Evolutionary conservation across 1,140 invertebrate species (phyloP).

Genomic region (Ceratoteleas bidentatus): DNA sequence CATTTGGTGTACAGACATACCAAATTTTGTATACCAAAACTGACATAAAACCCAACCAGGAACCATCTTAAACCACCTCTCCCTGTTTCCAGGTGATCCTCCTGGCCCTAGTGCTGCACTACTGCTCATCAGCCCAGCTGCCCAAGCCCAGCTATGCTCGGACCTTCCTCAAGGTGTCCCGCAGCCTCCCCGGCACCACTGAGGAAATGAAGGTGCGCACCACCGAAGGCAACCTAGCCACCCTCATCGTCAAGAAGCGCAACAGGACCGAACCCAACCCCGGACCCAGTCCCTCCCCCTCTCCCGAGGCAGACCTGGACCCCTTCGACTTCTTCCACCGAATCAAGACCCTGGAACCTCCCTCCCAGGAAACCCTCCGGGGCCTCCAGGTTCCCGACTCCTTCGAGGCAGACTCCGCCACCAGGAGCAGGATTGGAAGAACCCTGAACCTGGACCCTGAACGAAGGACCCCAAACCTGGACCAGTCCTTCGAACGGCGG

Average conservation of each 20-base stretch:
- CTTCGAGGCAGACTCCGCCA: neutral
- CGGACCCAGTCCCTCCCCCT: too few relatives aligned
- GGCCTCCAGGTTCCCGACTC: neutral
- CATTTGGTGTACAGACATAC: too few relatives aligned
- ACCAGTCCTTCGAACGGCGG: neutral
- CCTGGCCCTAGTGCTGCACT: conserved; percentile 22
- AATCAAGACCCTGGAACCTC: too few relatives aligned
- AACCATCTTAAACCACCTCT: too few relatives aligned
- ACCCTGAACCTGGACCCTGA: neutral
- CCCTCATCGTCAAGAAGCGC: conserved; percentile 88
- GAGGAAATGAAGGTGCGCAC: conserved; percentile 89
- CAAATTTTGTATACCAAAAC: too few relatives aligned
- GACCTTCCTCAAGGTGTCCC: conserved; percentile 88
- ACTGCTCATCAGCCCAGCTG: conserved; percentile 56
- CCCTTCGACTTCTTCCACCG: too few relatives aligned
- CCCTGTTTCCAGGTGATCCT: conserved; percentile 66
- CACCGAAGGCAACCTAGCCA: conserved; percentile 87
- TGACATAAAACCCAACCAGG: too few relatives aligned
- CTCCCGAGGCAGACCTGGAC: too few relatives aligned
- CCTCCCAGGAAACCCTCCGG: neutral
- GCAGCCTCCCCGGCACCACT: conserved; percentile 87
- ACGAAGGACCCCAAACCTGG: too few relatives aligned
- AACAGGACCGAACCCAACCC: conserved; percentile 79
- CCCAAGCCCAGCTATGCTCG: conserved; percentile 83
- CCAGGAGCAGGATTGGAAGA: neutral